Conservation (phyloP, 2,113 vertebrate genomes). For the Mustelus asterias region DNA sequence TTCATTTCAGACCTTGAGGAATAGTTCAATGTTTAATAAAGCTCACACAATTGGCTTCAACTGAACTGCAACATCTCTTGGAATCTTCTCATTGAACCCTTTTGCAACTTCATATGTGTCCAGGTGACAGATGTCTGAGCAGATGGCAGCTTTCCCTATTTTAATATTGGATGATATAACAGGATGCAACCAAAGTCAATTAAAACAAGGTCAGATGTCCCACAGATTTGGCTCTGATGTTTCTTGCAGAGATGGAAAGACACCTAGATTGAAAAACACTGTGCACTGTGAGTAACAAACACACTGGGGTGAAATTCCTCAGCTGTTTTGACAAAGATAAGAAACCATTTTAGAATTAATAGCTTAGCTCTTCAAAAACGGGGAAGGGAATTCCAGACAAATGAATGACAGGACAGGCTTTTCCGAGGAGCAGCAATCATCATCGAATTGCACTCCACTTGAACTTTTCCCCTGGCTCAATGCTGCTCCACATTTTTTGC, state of each 20-base stretch:
- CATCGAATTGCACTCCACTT: too few relatives aligned
- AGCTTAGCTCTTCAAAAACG: not conserved
- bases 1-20: not conserved
- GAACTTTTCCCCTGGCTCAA: too few relatives aligned
- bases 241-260: not conserved
- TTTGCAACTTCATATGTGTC: conserved; percentile 13
- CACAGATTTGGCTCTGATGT: not conserved
- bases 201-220: conserved; percentile 30
- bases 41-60: not conserved
- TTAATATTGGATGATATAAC: conserved; percentile 33
- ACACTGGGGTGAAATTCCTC: not conserved
- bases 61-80: not conserved
- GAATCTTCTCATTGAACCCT: conserved; percentile 11
- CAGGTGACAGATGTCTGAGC: conserved; percentile 33
- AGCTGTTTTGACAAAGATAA: not conserved
- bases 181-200: conserved; percentile 21
- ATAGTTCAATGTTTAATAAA: not conserved
- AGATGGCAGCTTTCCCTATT: conserved; percentile 22
- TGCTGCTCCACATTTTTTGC: too few relatives aligned
- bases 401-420: not conserved
- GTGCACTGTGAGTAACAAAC: not conserved
- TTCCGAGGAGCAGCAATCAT: too few relatives aligned
- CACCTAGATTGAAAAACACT: not conserved
- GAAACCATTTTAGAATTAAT: not conserved
- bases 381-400: not conserved